These are phyloP conservation scores for Drosophila yakuba DNA, from an alignment of 1,140 invertebrate species.

Conservation along the genomic window DNA sequence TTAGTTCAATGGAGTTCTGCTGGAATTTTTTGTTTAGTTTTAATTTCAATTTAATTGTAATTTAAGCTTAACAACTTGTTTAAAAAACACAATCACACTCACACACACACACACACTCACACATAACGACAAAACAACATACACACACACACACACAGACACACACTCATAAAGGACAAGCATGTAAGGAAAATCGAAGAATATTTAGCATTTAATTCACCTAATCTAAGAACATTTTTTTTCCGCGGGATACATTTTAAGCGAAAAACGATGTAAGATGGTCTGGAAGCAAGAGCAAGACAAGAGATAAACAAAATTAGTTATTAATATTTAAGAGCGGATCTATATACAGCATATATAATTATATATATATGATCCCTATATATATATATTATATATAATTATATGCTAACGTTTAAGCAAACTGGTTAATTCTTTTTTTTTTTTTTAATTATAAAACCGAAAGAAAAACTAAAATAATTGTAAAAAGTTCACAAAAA, in stretches of 20 bases:
- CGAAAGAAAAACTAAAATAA: constrained; percentile 75
- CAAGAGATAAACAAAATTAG: constrained; percentile 61
- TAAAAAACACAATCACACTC: constrained; percentile 62
- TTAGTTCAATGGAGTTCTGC: constrained; percentile 63
- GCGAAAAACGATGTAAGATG: constrained; percentile 21
- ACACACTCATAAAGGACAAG: constrained; percentile 32
- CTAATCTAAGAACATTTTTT: constrained; percentile 58
- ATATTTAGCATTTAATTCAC: constrained; percentile 66
- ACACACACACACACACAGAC: constrained; percentile 12
- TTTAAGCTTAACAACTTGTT: constrained; percentile 68
- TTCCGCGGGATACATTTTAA: constrained; percentile 52
- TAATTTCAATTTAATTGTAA: constrained; percentile 79
- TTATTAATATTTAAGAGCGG: constrained; percentile 71
- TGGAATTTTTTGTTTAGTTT: constrained; percentile 74
- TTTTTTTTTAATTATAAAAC: constrained; percentile 73
- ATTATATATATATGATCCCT: constrained; percentile 33
- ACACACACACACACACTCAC: constrained; percentile 9
- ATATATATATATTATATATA: constrained; percentile 53
- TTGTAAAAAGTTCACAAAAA: constrained; percentile 82
- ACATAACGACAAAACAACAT: neutral
- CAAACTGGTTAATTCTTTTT: constrained; percentile 80
- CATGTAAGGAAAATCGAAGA: constrained; percentile 44
- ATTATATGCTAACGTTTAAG: constrained; percentile 65
- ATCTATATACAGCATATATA: constrained; percentile 44
- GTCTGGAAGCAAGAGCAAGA: constrained; percentile 9